Conservation (phyloP, 1,140 invertebrate genomes). For the Leptopilina boulardi region DNA sequence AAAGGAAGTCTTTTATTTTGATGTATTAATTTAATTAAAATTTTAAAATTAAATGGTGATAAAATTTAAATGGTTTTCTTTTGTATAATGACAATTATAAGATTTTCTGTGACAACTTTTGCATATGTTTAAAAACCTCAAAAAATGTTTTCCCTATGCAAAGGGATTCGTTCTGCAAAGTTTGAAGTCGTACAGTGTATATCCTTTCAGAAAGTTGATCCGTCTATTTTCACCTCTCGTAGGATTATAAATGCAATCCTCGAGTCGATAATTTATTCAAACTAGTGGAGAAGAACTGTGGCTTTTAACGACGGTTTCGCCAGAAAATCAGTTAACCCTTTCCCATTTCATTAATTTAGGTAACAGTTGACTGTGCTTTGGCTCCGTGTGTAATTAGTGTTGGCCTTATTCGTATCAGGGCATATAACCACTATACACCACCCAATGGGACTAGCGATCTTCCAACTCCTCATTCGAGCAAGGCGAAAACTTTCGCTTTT, state of each 20-base stretch:
- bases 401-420: slow-evolving; percentile 48
- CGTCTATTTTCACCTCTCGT: background rate
- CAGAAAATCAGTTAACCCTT: slow-evolving; percentile 62
- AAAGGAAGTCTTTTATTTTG: too few species aligned
- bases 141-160: too few species aligned
- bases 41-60: too few species aligned
- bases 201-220: too few species aligned
- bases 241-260: background rate
- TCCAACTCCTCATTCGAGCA: slow-evolving; percentile 53
- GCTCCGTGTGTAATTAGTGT: slow-evolving; percentile 42
- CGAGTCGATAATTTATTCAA: slow-evolving; percentile 11
- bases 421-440: slow-evolving; percentile 54
- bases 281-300: slow-evolving; percentile 22
- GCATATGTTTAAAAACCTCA: too few species aligned
- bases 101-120: too few species aligned
- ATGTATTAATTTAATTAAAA: too few species aligned
- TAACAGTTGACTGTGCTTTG: slow-evolving; percentile 51
- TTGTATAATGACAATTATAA: too few species aligned
- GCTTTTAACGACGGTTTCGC: slow-evolving; percentile 9
- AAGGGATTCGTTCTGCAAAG: too few species aligned
- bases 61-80: too few species aligned
- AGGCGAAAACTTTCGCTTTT: slow-evolving; percentile 73
- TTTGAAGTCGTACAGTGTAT: too few species aligned
- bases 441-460: slow-evolving; percentile 50
- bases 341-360: slow-evolving; percentile 73